Base-by-base conservation (phyloP, 2,888 invertebrate genomes). In the Cyaniris semiargus region DNA sequence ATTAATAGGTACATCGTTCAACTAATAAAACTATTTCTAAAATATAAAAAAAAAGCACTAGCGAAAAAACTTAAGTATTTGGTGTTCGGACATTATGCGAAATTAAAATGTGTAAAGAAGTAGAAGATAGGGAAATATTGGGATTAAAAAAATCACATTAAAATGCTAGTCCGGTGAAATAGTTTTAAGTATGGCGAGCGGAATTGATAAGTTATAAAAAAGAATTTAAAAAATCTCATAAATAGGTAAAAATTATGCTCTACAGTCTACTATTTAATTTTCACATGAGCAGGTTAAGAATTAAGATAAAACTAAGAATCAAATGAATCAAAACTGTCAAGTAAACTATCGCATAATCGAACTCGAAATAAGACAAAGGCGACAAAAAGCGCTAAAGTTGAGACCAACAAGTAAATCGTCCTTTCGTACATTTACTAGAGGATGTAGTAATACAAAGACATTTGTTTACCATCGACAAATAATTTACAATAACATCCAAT, bases 271-370 rank as follows among this genome's bases (percentile, higher is more conserved):
- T 27, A 0, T 53, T 74, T 27, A 74, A 15, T 74, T 74, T 27
- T 74, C 8, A 18, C 15, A 66, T 66, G 48, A 48, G 34, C 13
- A 38, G 74, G 27, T 27, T 74, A 7, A n/a, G 21, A 74, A 15
- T 53, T 53, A 66, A 60, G 6, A 74, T 53, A 18, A 74, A 48
- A 53, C 18, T 7, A 27, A 18, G 48, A 74, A 53, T 48, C 21
- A 72, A 38, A 71, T 21, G 10, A 44, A 74, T 53, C 53, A 74
- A 48, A 27, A 74, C 74, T 74, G 74, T 74, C 74, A 74, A 74
- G 74, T 74, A 74, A 74, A 27, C 74, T 74, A 74, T 23, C 53
- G 27, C 48, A 53, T 38, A 48, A 27, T 72, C 10, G 21, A 71
- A 74, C 18, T 7, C 13, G 6, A 48, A 74, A 18, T 44, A 44